Percentiles rank a stretch among this genome's conserved stretches.
Conservation (phyloP, 2,797 vertebrate species). For the Danio kyathit region DNA sequence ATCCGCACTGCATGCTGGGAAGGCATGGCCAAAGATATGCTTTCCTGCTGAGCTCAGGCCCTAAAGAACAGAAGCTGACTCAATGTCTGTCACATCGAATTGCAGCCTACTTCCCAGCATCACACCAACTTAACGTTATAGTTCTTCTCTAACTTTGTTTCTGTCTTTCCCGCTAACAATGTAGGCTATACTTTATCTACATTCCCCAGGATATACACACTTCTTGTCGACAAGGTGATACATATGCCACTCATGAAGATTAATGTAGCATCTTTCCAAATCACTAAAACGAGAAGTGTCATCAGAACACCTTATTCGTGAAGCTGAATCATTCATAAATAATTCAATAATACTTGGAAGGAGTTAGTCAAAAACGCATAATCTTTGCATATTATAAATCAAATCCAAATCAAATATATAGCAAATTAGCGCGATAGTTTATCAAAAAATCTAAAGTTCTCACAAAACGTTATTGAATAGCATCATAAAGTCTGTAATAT, state of each 20-base stretch:
- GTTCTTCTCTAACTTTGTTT: slow-evolving; percentile 5
- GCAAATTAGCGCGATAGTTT: neutral
- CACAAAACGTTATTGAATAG: neutral
- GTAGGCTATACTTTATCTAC: neutral
- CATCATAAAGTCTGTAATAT: neutral
- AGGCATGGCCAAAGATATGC: slow-evolving; percentile 42
- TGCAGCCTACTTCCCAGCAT: slow-evolving; percentile 34
- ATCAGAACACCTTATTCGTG: slow-evolving; percentile 30
- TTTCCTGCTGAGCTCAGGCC: slow-evolving; percentile 50
- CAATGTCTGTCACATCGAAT: slow-evolving; percentile 61
- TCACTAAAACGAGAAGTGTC: neutral
- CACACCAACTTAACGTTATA: slow-evolving; percentile 25
- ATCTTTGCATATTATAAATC: neutral
- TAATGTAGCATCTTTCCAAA: slow-evolving; percentile 40
- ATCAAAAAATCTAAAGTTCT: neutral
- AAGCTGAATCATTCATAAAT: slow-evolving; percentile 45
- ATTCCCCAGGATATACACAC: neutral
- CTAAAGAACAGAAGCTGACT: slow-evolving; percentile 55
- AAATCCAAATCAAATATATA: neutral
- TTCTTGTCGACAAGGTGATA: slow-evolving; percentile 16
- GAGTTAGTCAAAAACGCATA: too few species aligned
- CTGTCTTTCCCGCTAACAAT: neutral
- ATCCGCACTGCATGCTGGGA: slow-evolving; percentile 51
- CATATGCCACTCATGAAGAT: slow-evolving; percentile 38
- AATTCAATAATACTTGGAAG: slow-evolving; percentile 21